These are phyloP conservation scores for Andrena cerasifolii DNA, from an alignment of 1,140 invertebrate species.

Conservation along the genomic window DNA sequence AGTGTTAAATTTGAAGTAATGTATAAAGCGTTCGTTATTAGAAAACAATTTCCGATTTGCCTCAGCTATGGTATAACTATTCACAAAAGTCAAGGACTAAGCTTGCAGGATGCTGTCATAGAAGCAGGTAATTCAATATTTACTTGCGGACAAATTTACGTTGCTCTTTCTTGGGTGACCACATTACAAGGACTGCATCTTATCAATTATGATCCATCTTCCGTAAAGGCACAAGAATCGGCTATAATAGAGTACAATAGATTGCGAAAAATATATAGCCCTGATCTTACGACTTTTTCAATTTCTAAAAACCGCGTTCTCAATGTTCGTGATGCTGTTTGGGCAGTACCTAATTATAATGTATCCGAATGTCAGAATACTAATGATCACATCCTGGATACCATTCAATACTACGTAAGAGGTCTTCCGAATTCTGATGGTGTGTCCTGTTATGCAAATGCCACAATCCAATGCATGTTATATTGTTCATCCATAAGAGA, in stretches of 20 bases:
- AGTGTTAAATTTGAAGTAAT: slow-evolving; percentile 72
- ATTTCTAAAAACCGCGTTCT: slow-evolving; percentile 22
- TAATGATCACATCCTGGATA: neutral
- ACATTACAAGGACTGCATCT: slow-evolving; percentile 69
- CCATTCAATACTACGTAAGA: neutral
- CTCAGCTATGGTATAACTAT: slow-evolving; percentile 74
- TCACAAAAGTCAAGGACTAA: too few species aligned
- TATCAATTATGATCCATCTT: slow-evolving; percentile 69
- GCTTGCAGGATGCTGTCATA: too few species aligned
- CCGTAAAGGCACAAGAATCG: slow-evolving; percentile 56
- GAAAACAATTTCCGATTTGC: slow-evolving; percentile 73
- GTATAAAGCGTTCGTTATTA: slow-evolving; percentile 65
- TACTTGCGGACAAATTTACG: slow-evolving; percentile 73
- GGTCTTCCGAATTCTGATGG: slow-evolving; percentile 46
- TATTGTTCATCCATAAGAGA: neutral
- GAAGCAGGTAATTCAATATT: slow-evolving; percentile 72
- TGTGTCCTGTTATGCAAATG: slow-evolving; percentile 55
- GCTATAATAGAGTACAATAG: slow-evolving; percentile 70
- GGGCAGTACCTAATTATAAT: neutral
- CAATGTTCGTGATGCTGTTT: slow-evolving; percentile 18
- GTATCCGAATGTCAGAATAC: slow-evolving; percentile 9
- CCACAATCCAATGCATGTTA: slow-evolving; percentile 54
- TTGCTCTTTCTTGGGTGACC: slow-evolving; percentile 74
- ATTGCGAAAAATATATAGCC: slow-evolving; percentile 54
- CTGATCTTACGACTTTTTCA: slow-evolving; percentile 46